Base-by-base conservation (phyloP, 2,888 invertebrate species). In the Nycteola revayana region DNA sequence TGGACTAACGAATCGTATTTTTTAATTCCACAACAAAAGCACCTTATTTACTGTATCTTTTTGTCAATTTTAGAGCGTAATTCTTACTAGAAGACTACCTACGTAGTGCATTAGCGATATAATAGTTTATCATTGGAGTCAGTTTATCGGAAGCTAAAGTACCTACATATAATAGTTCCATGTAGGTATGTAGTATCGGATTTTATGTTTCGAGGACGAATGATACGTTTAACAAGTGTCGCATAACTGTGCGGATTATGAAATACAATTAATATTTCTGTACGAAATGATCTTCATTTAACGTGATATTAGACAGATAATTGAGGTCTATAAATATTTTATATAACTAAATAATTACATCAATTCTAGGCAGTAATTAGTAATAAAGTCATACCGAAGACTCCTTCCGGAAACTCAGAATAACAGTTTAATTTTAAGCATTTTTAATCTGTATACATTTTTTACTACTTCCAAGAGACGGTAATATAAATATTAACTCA, bases 151-250 rank as follows among this genome's bases (percentile, higher is more conserved):
- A 41, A 51, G 58, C 40, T 53, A 56, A n/a, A n/a, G n/a, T 28
- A 35, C 29, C 23, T 33, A 34, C 29, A 49, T 53, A 44, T 44
- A 43, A 49, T 47, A 51, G 57, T 53, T 45, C 47, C 47, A 14
- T 5, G 14, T 14, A 14, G 14, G 40, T 49, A 47, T 32, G 49
- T 55, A 49, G 52, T 45, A 49, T 53, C 45, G 49, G 53, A 63
- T 59, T 65, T 53, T 57, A 49, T 59, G 61, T 62, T 65, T 59
- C 60, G 61, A 72, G 66, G 68, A 59, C 68, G 43, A 49, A 56
- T 55, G 45, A 50, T 48, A 14, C 49, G 45, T 34, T 49, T 49
- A 47, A 58, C 46, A 49, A 46, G 53, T 60, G 38, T 49, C 49
- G 36, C 32, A 40, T 54, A 56, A 45, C 38, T 33, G 29, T 28